Percentiles rank a stretch among this genome's conserved stretches.
phyloP scores from a whole-genome alignment of 2,113 vertebrate species.

The Serranochromis macrocephalus region DNA sequence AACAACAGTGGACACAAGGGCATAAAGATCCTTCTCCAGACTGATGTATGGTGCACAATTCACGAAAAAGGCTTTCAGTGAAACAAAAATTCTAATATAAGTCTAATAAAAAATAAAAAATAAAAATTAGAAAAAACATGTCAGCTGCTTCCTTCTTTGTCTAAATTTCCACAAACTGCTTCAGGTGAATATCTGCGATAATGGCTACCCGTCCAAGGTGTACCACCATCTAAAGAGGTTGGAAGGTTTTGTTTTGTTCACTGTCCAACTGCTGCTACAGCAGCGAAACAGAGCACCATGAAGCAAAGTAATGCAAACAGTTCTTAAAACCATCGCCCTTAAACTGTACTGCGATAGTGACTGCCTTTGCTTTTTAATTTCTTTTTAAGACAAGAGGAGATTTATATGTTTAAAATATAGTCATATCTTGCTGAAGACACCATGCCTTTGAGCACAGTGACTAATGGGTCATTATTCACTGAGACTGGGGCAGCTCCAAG shows the following conservation, averaged over 20 bases:
- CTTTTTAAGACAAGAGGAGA: background rate
- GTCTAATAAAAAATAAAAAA: accelerated
- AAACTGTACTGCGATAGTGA: background rate
- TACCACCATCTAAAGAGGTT: background rate
- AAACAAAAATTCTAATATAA: background rate
- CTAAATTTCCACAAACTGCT: background rate
- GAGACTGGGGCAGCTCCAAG: background rate
- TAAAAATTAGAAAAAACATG: background rate
- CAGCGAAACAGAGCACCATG: background rate
- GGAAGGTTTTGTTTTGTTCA: accelerated
- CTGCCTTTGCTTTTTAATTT: background rate
- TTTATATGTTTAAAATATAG: background rate
- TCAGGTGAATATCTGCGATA: background rate
- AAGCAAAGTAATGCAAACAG: background rate
- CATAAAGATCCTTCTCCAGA: background rate
- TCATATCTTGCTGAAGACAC: background rate
- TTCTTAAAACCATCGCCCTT: background rate
- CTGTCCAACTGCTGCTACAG: background rate
- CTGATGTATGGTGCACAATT: accelerated
- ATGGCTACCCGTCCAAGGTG: accelerated
- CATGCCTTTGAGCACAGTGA: background rate
- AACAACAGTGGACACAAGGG: background rate
- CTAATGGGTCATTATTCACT: background rate
- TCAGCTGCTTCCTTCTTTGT: background rate
- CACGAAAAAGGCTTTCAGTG: background rate